Base-by-base conservation (phyloP, 2,888 invertebrate species). In the Drosophila histrio region DNA sequence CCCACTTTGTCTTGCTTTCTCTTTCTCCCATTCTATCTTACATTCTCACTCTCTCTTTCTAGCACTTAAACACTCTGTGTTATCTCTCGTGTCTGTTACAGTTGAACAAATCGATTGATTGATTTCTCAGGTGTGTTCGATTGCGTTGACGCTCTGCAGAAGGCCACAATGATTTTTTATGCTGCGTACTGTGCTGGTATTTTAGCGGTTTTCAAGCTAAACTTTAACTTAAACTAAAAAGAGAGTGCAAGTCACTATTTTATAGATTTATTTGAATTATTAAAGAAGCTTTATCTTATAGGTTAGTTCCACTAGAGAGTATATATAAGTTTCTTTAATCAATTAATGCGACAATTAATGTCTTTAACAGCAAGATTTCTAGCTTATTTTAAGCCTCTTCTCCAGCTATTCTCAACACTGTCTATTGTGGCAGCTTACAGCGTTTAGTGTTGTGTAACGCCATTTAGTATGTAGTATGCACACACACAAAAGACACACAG, bases 21-120 rank as follows among this genome's bases (percentile, higher is more conserved):
- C 11, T 22, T 2, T 17, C 13, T 28, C 6, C 39, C 1, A n/a
- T n/a, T n/a, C n/a, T n/a, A n/a, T n/a, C 24, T 24, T 17, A 17
- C n/a, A n/a, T n/a, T 50, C 22, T 2, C 28, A 9, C 9, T 28
- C 28, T 8, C 8, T 9, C 28, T 34, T 13, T 49, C 36, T 41
- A 36, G 7, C 17, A 0, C 26, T 26, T 38, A 8, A 19, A 17
- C 47, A 30, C 17, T 47, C 17, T 47, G 43, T 44, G 34, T 17
- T 53, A 43, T 63, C 56, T 38, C 50, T 61, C 32, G 28, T 64
- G 69, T 71, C 71, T 73, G 79, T 85, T 72, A 77, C 82, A 80
- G 79, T 75, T 86, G 79, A 89, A 77, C 80, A 79, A 88, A 89
- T 89, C 89, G 86, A 85, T 87, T 88, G 89, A 89, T 87, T 89